Evolutionary conservation across 2,113 vertebrate species (phyloP), one percentile per base, ranked within the genome.

Genomic region (Numenius arquata): DNA sequence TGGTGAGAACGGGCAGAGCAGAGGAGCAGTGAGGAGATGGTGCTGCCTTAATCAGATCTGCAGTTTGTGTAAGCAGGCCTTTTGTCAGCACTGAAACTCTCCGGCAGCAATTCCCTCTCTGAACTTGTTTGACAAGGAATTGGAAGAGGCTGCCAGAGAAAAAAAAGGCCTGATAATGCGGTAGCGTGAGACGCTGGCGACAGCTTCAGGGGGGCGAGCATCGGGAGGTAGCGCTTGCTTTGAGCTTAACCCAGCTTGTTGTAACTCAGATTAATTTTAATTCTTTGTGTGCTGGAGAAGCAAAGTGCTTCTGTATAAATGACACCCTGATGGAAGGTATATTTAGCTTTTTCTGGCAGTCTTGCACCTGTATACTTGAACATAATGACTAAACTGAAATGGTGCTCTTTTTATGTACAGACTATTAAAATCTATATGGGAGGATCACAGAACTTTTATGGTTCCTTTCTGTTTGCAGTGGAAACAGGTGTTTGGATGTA

Each of bases 81-180:
- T 67, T 59, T n/a, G 45, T 25, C 58, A 93, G 14, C 3, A 1
- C 83, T 47, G 79, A 81, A 88, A 73, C 83, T 86, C 85, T 84
- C 55, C 52, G 6, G 90, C 76, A 91, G 74, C 68, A 47, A 22
- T 92, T 71, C 79, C 38, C n/a, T 50, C 72, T 90, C 66, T 72
- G 32, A 94, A 94, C 83, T 96, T 86, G 92, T 93, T 83, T 90
- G 90, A 48, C 75, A 61, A 81, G 79, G 93, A 67, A 15, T 6
- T 53, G 76, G 82, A 85, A 85, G 70, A 90, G 79, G 68, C 85
- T 94, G 90, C 65, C 61, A 16, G 65, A 38, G 61, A 5, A 6
- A 55, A 43, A 62, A 25, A 74, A 21, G 66, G 47, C 45, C 79
- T 36, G 61, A 4, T 91, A 19, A 19, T 0, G 5, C 1, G 10